phyloP scores from a whole-genome alignment of 2,888 invertebrate genomes.

The Autographa pulchrina region DNA sequence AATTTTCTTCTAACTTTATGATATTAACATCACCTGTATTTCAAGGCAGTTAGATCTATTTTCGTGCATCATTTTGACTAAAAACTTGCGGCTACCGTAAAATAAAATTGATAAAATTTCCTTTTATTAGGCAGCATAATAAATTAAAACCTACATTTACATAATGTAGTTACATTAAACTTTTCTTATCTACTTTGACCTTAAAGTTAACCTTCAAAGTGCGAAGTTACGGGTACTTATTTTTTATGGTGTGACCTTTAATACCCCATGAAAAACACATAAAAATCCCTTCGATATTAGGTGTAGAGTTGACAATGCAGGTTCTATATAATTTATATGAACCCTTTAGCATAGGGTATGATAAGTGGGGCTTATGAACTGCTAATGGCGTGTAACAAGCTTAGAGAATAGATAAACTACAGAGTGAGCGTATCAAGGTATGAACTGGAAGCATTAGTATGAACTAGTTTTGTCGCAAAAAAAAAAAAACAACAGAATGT shows the following conservation, averaged over 20 bases:
- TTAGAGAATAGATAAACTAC: too few species aligned
- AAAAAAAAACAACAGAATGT: too few species aligned
- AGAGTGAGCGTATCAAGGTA: too few species aligned
- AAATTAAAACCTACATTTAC: not conserved
- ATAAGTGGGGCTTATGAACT: slow-evolving; percentile 33
- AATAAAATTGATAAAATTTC: not conserved
- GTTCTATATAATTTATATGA: slow-evolving; percentile 43
- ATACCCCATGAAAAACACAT: slow-evolving; percentile 57
- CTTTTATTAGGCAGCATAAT: not conserved
- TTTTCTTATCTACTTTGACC: slow-evolving; percentile 45
- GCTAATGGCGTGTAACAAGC: slow-evolving; percentile 38
- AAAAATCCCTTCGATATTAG: slow-evolving; percentile 45
- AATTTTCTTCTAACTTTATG: too few species aligned
- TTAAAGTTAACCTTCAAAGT: slow-evolving; percentile 48
- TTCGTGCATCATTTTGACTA: too few species aligned
- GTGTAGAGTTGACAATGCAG: slow-evolving; percentile 54
- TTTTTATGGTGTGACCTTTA: slow-evolving; percentile 63
- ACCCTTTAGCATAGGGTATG: slow-evolving; percentile 17
- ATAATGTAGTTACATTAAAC: not conserved
- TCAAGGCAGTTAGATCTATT: too few species aligned
- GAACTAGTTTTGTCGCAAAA: too few species aligned
- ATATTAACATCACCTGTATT: too few species aligned
- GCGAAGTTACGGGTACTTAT: slow-evolving; percentile 56
- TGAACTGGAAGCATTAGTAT: too few species aligned
- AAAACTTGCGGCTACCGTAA: too few species aligned